Conservation (phyloP, 1,140 invertebrate species). For the Philotrypesis tridentata region DNA sequence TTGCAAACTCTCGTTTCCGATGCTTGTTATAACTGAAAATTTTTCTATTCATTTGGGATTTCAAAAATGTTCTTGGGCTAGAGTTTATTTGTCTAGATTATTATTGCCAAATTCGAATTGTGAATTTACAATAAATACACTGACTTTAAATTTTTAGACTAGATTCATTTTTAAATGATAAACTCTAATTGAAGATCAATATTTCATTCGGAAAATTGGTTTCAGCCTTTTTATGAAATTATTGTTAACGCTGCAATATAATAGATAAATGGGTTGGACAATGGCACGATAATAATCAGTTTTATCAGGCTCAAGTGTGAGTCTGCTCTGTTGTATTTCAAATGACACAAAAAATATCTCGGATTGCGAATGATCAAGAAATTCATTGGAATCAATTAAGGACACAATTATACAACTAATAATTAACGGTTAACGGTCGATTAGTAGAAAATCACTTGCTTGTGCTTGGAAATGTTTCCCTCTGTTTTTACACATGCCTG, state of each 20-base stretch:
- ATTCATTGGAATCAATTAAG: constrained; percentile 55
- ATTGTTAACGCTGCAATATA: too few species aligned
- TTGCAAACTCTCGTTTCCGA: background rate
- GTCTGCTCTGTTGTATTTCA: background rate
- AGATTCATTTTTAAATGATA: too few species aligned
- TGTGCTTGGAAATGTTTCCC: constrained; percentile 65
- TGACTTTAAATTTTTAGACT: too few species aligned
- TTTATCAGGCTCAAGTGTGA: too few species aligned
- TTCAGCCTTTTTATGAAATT: too few species aligned
- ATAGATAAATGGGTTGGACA: too few species aligned
- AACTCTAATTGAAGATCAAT: too few species aligned
- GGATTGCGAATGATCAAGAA: constrained; percentile 41
- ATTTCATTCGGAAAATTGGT: too few species aligned
- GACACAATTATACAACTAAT: constrained; percentile 72
- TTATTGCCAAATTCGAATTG: too few species aligned
- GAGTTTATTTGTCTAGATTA: background rate
- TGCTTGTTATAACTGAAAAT: background rate
- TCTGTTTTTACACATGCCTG: constrained; percentile 38
- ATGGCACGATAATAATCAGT: too few species aligned
- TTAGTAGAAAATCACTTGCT: constrained; percentile 53
- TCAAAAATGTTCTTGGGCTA: background rate
- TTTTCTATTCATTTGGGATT: background rate
- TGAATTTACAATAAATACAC: too few species aligned
- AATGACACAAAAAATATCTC: constrained; percentile 29
- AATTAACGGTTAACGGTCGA: constrained; percentile 42